Evolutionary conservation across 2,113 vertebrate genomes (phyloP).

Genomic region (Hypomesus transpacificus): DNA sequence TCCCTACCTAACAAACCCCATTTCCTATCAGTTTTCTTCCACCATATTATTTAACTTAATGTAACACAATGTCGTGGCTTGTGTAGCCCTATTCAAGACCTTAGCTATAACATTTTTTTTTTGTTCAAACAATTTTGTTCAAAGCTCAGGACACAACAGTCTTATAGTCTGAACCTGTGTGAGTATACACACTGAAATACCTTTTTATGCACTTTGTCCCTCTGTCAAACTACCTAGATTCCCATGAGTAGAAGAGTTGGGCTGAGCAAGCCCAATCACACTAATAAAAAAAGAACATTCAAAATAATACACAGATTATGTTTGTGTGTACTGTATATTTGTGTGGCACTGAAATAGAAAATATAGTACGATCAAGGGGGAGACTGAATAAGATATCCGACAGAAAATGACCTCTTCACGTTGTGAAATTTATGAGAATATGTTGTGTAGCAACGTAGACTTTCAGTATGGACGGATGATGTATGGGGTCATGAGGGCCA

Average conservation of each 20-base stretch:
- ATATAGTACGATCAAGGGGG: neutral
- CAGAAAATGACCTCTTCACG: neutral
- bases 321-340: no score
- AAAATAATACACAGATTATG: no score
- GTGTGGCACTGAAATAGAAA: neutral
- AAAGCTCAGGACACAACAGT: conserved; percentile 58
- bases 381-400: neutral
- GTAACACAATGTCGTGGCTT: neutral
- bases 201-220: conserved; percentile 19
- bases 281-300: neutral
- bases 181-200: conserved; percentile 25
- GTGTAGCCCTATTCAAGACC: conserved; percentile 5
- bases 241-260: neutral
- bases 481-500: conserved; percentile 15
- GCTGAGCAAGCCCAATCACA: conserved; percentile 5
- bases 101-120: conserved; percentile 7
- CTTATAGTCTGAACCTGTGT: conserved; percentile 52
- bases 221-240: conserved; percentile 25
- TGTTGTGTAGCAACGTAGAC: conserved; percentile 35
- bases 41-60: neutral
- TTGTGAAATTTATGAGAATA: conserved; percentile 2
- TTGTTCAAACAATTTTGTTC: conserved; percentile 49
- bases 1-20: conserved; percentile 7
- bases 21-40: neutral
- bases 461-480: conserved; percentile 15